Base-by-base conservation (phyloP, 2,888 invertebrate species). In the Melanchra persicariae region DNA sequence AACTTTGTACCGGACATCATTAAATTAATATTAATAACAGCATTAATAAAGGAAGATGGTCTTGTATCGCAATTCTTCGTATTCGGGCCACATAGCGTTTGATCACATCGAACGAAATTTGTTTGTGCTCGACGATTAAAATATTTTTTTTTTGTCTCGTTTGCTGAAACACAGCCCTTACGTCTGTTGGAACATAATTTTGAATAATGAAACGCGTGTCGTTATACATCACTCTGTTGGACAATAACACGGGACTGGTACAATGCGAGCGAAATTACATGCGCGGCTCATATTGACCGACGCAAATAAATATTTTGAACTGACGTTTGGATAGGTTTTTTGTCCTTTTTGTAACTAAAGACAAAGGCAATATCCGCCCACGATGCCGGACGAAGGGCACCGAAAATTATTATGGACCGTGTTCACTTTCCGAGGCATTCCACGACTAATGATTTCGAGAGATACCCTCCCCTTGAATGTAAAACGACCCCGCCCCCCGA, bases 401-500 rank as follows among this genome's bases (percentile, higher is more conserved):
- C 93, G 88, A 94, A 91, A 95, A 95, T 95, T 94, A 95, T 95
- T 93, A 95, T 92, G 90, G 91, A 85, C 87, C 89, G 85, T 91
- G 91, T 91, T 91, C 91, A 90, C 91, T 93, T 93, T 92, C 90
- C 90, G 90, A 92, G 86, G 91, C 95, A 96, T 95, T 95, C 95
- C 93, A 87, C 88, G 90, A 90, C 95, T 96, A 96, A 96, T 96
- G 95, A 96, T 95, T 96, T 93, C 87, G 94, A 95, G 87, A 93
- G 89, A 93, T 94, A 95, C 83, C 96, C 96, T 94, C 96, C 96
- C 96, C 95, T 92, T 96, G 95, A 96, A 96, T 96, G 94, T 95
- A 95, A 95, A 95, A 89, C 91, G 94, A 91, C 93, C 84, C 94
- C 96, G 95, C 96, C 96, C 93, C 90, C 81, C 85, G 90, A 94